Conservation (phyloP, 2,797 vertebrate genomes). For the Thalassophryne amazonica region DNA sequence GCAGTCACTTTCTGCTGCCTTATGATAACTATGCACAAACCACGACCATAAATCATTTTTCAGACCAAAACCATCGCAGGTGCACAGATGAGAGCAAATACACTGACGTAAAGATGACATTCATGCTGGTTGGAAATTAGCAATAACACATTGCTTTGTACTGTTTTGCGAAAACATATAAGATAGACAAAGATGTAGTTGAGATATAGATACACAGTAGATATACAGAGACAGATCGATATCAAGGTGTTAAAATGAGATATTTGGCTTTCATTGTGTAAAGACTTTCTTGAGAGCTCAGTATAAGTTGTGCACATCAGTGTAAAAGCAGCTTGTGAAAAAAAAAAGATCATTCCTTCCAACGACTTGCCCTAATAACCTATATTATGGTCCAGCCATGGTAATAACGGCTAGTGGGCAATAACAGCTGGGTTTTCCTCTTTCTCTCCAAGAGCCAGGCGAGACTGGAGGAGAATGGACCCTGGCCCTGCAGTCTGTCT, state of each 20-base stretch:
- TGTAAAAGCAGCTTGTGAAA: not conserved
- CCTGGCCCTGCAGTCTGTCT: constrained; percentile 71
- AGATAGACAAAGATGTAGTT: not conserved
- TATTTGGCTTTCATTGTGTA: constrained; percentile 1
- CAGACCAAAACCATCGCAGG: no score
- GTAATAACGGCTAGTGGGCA: constrained; percentile 74
- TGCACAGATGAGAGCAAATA: no score
- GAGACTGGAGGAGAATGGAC: constrained; percentile 65
- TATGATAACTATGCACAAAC: no score
- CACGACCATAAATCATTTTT: no score
- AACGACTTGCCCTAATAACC: constrained; percentile 68
- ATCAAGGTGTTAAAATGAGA: not conserved
- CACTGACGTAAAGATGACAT: no score
- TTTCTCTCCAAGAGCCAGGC: constrained; percentile 50
- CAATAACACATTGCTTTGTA: no score
- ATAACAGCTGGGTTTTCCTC: constrained; percentile 72
- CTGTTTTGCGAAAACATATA: not conserved
- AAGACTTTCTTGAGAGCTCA: not conserved
- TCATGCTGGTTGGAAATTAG: no score
- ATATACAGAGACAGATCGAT: not conserved
- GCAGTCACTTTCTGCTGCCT: no score
- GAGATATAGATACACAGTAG: not conserved
- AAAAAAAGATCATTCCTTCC: constrained; percentile 54
- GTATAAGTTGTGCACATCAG: constrained; percentile 9
- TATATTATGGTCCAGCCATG: constrained; percentile 62